phyloP scores from a whole-genome alignment of 92 coral and sea anemone genomes.

The Muricea muricata region DNA sequence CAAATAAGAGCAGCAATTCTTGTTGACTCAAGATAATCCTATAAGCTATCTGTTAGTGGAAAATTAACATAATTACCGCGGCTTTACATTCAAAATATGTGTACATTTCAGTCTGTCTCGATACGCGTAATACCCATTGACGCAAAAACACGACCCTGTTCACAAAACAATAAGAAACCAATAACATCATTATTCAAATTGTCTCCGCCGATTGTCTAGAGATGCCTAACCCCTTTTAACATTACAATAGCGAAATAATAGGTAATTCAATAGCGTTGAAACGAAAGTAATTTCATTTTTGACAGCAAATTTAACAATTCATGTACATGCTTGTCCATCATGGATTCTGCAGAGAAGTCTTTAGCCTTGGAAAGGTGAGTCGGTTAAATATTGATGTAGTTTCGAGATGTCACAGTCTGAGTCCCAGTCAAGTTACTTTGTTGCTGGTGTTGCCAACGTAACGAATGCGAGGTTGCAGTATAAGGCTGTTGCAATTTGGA shows the following conservation, averaged over 20 bases:
- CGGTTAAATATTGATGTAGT: neutral
- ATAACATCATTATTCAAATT: neutral
- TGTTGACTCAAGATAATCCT: constrained; percentile 27
- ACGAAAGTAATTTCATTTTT: neutral
- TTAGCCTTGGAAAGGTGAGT: neutral
- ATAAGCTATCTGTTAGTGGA: neutral
- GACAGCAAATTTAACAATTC: no score
- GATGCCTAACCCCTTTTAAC: neutral
- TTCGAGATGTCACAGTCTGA: neutral
- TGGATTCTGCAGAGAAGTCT: neutral
- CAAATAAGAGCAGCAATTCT: neutral
- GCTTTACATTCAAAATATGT: neutral
- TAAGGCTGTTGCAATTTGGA: no score
- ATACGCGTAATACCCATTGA: neutral
- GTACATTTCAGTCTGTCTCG: neutral
- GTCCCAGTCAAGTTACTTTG: no score
- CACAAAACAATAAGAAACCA: neutral
- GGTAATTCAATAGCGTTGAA: neutral
- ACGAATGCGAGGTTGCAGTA: no score
- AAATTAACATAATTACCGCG: neutral
- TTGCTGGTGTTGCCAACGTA: no score
- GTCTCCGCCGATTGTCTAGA: neutral
- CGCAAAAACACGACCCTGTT: neutral
- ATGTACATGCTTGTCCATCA: neutral
- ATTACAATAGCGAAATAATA: neutral